Evolutionary conservation across 2,113 vertebrate species (phyloP).

Genomic region (Diglossa brunneiventris): DNA sequence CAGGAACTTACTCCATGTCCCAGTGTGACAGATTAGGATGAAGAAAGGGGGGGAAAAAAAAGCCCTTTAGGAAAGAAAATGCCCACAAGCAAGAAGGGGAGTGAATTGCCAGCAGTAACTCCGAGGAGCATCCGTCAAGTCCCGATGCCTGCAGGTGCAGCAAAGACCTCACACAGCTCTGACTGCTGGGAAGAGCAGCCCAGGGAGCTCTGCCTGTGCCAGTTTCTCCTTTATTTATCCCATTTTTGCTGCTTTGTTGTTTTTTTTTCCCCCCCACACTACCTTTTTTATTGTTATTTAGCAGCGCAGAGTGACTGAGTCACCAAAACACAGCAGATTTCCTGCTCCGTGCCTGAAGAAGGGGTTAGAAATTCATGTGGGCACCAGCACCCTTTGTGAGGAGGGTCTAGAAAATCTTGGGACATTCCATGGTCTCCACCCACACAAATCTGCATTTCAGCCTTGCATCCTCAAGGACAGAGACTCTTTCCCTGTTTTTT

Average conservation of each 20-base stretch:
- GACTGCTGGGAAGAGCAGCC: background rate
- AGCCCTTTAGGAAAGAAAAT: background rate
- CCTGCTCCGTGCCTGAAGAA: accelerated
- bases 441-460: background rate
- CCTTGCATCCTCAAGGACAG: background rate
- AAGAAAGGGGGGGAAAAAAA: background rate
- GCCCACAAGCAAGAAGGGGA: background rate
- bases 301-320: background rate
- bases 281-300: background rate
- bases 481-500: background rate
- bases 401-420: background rate
- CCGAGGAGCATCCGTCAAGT: background rate
- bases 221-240: background rate
- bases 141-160: background rate
- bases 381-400: background rate
- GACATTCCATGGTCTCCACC: background rate
- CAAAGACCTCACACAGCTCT: background rate
- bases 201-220: background rate
- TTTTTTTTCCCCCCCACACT: accelerated
- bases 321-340: background rate
- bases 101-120: background rate
- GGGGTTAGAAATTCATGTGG: background rate
- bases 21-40: background rate
- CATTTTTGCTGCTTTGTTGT: background rate
- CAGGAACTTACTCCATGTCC: background rate